Base-by-base conservation (phyloP, 2,888 invertebrate species). In the Ferrisia virgata region DNA sequence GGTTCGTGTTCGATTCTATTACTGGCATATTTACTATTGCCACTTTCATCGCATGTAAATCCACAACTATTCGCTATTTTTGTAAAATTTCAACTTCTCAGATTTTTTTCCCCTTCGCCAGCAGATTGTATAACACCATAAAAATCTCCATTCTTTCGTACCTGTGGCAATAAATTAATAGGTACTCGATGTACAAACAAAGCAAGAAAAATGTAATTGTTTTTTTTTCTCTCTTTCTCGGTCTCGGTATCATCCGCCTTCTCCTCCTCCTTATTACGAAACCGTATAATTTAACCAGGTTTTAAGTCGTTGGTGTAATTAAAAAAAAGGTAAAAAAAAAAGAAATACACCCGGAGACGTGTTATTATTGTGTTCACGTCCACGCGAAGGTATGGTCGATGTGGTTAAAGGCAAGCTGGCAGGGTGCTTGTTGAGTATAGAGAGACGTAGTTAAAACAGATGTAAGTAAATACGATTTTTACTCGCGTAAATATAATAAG, bases 351-450 rank as follows among this genome's bases (percentile, higher is more conserved):
- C 72, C 72, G 33, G 8, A 72, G 72, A 72, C 33, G 72, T 72
- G 33, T 72, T 72, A 72, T 72, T 72, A 72, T 72, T 33, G 72
- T n/a, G 72, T 72, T 72, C 33, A 72, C 72, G 72, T 33, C 31
- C 72, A 13, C 72, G 72, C 33, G 15, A n/a, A 72, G 47, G 47
- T 47, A 47, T 47, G n/a, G 18, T 47, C 18, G n/a, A 18, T 47
- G 47, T 47, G 47, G 47, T 47, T 5, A 47, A 47, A 47, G 2
- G 47, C 2, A 2, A 18, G 18, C 47, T n/a, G 47, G 47, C 47
- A 47, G 47, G 47, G 47, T 47, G n/a, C 6, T 47, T 18, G 47
- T 2, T 13, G 13, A 13, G 11, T 8, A 2, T 11, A 5, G 40
- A 40, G 6, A 13, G 40, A 40, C 11, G n/a, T n/a, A n/a, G n/a